Percentiles rank a stretch among this genome's conserved stretches.
Conservation (phyloP, 2,888 invertebrate genomes). For the Drosophila nr. perissopoda region DNA sequence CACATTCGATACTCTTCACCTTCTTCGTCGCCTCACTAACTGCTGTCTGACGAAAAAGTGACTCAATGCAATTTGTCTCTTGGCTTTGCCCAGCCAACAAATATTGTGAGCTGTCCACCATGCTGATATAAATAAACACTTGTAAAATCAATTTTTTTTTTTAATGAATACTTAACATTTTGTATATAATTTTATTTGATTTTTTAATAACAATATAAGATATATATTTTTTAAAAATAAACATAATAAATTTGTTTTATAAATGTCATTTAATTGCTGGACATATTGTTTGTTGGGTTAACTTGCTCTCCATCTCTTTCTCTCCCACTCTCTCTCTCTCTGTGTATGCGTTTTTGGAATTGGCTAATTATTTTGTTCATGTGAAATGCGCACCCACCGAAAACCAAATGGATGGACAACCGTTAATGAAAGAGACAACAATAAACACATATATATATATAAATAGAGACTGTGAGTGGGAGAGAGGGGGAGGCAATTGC, state of each 20-base stretch:
- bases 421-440: slow-evolving; percentile 5
- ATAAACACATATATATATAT: neutral
- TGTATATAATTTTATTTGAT: neutral
- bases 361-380: slow-evolving; percentile 41
- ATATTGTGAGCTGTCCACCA: slow-evolving; percentile 3
- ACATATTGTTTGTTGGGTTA: slow-evolving; percentile 13
- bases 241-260: neutral
- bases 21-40: neutral
- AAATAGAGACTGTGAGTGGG: neutral
- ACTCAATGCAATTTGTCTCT: slow-evolving; percentile 55
- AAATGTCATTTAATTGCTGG: neutral
- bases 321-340: neutral
- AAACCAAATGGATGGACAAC: slow-evolving; percentile 36
- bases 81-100: slow-evolving; percentile 34
- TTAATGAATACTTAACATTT: neutral
- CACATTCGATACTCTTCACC: neutral
- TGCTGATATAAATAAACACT: neutral
- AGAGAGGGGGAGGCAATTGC: slow-evolving; percentile 4
- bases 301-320: neutral
- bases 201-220: neutral
- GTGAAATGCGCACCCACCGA: slow-evolving; percentile 50
- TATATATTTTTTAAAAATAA: neutral
- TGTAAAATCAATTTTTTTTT: neutral
- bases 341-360: slow-evolving; percentile 11
- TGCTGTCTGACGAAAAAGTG: slow-evolving; percentile 36